Percentiles rank a stretch among this genome's conserved stretches.
These are phyloP conservation scores for Mastacembelus armatus DNA, from an alignment of 2,797 vertebrate species.

Conservation along the genomic window DNA sequence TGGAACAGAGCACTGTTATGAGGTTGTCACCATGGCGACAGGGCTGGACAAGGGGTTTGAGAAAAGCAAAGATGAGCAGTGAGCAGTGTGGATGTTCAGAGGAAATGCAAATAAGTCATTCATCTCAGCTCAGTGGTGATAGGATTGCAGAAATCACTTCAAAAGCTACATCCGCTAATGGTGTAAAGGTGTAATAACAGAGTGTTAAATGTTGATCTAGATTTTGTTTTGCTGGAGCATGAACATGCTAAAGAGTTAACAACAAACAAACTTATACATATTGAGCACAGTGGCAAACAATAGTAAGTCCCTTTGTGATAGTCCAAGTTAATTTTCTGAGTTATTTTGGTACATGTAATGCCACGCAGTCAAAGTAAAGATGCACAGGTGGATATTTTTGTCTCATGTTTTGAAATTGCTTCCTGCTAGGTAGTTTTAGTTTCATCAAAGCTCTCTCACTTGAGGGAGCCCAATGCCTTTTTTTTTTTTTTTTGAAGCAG, in stretches of 20 bases:
- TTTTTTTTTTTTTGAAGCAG: conserved; percentile 3
- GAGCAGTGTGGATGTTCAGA: conserved; percentile 27
- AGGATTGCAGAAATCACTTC: no score
- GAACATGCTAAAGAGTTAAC: no score
- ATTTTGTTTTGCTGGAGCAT: conserved; percentile 28
- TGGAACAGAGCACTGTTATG: conserved; percentile 82
- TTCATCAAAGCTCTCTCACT: conserved; percentile 17
- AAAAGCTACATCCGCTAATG: no score
- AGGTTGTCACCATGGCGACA: conserved; percentile 79
- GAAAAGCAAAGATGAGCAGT: conserved; percentile 86
- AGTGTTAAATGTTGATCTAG: no score
- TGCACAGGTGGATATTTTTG: background rate
- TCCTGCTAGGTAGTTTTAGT: conserved; percentile 10
- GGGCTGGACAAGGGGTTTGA: conserved; percentile 87
- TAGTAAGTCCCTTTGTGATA: conserved; percentile 8
- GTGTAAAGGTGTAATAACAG: no score
- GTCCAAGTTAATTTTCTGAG: conserved; percentile 21
- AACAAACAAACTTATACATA: background rate
- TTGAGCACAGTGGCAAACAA: background rate
- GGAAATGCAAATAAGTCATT: background rate
- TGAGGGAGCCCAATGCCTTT: background rate
- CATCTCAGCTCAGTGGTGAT: background rate
- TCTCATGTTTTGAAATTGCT: no score
- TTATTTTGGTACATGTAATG: background rate
- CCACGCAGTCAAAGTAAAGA: conserved; percentile 11